A percentile compares a stretch with the other conserved stretches of the same genome.
These are phyloP conservation scores for Colaptes auratus DNA, from an alignment of 2,113 vertebrate species.

Conservation along the genomic window DNA sequence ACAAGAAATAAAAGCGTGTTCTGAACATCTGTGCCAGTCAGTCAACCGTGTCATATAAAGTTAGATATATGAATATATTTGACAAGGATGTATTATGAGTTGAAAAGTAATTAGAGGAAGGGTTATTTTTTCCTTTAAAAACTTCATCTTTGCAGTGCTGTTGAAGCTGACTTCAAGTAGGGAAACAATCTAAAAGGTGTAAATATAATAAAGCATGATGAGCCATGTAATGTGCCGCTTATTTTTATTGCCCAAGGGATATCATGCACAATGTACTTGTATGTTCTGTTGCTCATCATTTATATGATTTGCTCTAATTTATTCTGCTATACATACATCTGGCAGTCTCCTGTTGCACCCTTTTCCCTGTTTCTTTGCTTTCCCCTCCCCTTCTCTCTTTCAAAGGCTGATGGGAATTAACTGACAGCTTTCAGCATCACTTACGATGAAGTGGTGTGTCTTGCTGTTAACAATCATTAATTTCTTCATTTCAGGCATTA, in stretches of 20 bases:
- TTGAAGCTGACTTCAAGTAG: neutral
- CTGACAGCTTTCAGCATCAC: neutral
- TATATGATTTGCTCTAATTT: neutral
- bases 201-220: conserved; percentile 24
- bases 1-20: neutral
- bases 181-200: neutral
- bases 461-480: neutral
- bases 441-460: neutral
- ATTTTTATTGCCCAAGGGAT: neutral
- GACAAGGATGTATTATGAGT: neutral
- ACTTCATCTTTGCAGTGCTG: neutral
- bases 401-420: neutral
- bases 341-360: neutral
- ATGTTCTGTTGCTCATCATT: neutral
- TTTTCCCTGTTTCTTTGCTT: neutral
- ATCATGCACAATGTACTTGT: neutral
- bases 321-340: neutral
- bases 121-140: neutral
- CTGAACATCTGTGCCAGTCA: neutral
- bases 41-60: neutral
- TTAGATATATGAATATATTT: neutral
- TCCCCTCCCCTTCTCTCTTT: neutral
- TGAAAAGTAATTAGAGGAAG: neutral
- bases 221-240: neutral
- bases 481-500: neutral